Percentiles rank a stretch among this genome's conserved stretches.
phyloP scores from a whole-genome alignment of 2,113 vertebrate genomes.

The Nibea albiflora region DNA sequence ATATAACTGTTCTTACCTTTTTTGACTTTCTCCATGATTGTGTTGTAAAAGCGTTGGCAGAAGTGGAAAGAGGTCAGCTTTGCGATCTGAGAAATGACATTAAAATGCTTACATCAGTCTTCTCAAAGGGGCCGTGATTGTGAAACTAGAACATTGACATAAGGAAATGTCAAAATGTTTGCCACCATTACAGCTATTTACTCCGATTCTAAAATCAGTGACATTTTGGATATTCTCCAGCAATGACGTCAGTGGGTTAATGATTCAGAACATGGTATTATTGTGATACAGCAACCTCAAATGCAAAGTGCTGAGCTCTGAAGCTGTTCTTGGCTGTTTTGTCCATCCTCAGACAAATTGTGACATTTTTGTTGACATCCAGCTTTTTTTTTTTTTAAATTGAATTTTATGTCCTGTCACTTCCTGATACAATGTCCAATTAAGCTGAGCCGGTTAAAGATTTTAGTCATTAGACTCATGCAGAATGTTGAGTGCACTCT shows the following conservation, averaged over 20 bases:
- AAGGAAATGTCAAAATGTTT: slow-evolving; percentile 33
- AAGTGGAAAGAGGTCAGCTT: slow-evolving; percentile 21
- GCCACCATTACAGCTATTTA: slow-evolving; percentile 9
- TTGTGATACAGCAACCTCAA: background rate
- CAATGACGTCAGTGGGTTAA: background rate
- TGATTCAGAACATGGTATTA: background rate
- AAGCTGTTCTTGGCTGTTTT: background rate
- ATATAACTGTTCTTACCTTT: slow-evolving; percentile 59
- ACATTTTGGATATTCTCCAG: background rate
- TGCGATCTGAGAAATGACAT: slow-evolving; percentile 16
- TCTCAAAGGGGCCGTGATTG: slow-evolving; percentile 3
- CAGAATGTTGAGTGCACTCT: slow-evolving; percentile 56
- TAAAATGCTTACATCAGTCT: slow-evolving; percentile 16
- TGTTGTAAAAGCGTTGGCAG: slow-evolving; percentile 43
- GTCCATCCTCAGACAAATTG: too few species aligned
- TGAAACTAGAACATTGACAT: slow-evolving; percentile 1
- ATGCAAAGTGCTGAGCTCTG: background rate
- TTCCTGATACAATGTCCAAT: slow-evolving; percentile 5
- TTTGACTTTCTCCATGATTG: slow-evolving; percentile 54
- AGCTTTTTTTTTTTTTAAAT: slow-evolving; percentile 3
- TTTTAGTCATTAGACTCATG: slow-evolving; percentile 8
- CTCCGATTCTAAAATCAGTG: slow-evolving; percentile 2
- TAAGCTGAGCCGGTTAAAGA: slow-evolving; percentile 17
- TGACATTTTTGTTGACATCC: slow-evolving; percentile 5
- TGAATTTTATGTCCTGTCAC: background rate